A percentile compares a stretch with the other conserved stretches of the same genome.
These are phyloP conservation scores for Corynorhinus townsendii DNA, from an alignment of 2,113 vertebrate genomes.

Conservation along the genomic window DNA sequence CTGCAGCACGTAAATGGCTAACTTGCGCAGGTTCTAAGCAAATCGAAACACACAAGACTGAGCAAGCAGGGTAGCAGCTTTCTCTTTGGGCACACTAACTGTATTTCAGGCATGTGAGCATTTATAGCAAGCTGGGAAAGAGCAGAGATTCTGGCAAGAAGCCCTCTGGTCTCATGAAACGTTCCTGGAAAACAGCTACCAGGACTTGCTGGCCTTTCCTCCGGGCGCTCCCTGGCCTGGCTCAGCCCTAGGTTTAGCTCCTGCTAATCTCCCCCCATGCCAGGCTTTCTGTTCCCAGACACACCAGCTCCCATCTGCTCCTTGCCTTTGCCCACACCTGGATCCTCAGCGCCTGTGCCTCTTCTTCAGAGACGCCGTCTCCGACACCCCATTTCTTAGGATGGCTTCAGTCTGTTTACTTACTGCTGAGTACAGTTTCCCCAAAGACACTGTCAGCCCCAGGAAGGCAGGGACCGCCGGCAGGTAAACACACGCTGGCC, in stretches of 20 bases:
- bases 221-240: neutral
- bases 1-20: accelerated
- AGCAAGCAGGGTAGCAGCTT: neutral
- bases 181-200: neutral
- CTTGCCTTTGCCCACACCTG: neutral
- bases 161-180: neutral
- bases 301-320: neutral
- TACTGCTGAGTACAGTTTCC: neutral
- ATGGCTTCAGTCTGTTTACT: neutral
- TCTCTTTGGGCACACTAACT: neutral
- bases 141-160: neutral
- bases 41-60: neutral
- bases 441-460: neutral
- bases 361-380: neutral
- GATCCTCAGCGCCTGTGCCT: neutral
- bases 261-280: accelerated
- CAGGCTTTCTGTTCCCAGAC: neutral
- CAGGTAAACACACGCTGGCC: neutral
- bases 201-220: neutral
- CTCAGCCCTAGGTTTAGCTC: neutral
- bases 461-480: neutral
- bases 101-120: neutral
- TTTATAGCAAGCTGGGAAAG: neutral
- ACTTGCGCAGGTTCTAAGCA: neutral
- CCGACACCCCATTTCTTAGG: neutral